Conservation (phyloP, 2,113 vertebrate species). For the Corydoras sp. region DNA sequence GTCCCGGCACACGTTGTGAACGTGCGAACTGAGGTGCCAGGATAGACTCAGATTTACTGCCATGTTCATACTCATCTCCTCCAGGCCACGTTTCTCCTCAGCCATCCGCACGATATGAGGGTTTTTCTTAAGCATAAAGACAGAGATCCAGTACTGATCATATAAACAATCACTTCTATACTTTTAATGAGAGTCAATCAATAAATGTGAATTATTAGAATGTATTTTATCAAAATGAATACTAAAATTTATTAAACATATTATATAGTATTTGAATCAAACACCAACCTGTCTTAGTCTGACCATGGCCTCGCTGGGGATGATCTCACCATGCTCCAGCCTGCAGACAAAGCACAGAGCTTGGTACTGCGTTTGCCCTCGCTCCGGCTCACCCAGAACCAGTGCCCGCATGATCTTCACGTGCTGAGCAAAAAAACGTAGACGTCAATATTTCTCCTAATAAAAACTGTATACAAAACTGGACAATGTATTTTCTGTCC, state of each 20-base stretch:
- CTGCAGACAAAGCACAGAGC: conserved; percentile 85
- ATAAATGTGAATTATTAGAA: no score
- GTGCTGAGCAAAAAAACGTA: conserved; percentile 60
- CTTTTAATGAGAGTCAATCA: no score
- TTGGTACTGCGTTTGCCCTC: conserved; percentile 94
- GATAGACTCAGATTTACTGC: conserved; percentile 83
- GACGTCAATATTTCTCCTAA: no score
- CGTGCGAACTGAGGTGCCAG: conserved; percentile 80
- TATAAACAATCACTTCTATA: no score
- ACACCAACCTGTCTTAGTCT: conserved; percentile 82
- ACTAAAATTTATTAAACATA: no score
- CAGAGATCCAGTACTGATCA: no score
- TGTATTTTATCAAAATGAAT: no score
- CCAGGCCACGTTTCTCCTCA: conserved; percentile 76
- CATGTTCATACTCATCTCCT: conserved; percentile 81
- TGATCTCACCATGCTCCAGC: conserved; percentile 88
- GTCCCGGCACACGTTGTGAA: conserved; percentile 84
- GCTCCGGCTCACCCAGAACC: conserved; percentile 91
- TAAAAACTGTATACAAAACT: no score
- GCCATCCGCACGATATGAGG: conserved; percentile 83
- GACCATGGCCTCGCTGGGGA: conserved; percentile 95
- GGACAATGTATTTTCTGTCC: no score
- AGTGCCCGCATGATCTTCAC: conserved; percentile 93
- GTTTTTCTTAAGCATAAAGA: conserved; percentile 74
- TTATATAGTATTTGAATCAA: no score